Evolutionary conservation across 2,113 vertebrate genomes (phyloP), one percentile per base, ranked within the genome.

Genomic region (Tupaia chinensis): DNA sequence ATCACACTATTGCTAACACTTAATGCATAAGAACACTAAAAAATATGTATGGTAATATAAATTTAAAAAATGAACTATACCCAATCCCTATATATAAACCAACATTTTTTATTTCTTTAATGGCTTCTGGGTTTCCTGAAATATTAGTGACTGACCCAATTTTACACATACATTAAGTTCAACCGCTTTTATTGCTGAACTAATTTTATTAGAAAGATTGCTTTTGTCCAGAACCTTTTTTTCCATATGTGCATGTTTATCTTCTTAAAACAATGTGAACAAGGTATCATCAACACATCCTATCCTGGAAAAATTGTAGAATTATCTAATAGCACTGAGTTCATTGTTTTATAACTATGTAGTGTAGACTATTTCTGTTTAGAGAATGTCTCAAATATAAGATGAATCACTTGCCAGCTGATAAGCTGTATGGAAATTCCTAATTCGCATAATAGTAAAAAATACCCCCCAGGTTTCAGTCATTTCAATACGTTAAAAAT

Each of bases 261-360:
- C 29, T 58, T 79, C 78, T 94, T 96, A 9, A 53, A 84, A 97
- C 97, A 93, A 56, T 78, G 14, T 66, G 63, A 0, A 0, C 82
- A 27, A 81, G 19, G 27, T 93, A 44, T 96, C 90, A 98, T 94
- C 91, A 97, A 91, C 91, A 89, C 80, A 97, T 91, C 92, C 70
- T 79, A 89, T 1, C 77, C 6, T 1, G 83, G 25, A 95, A 80
- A 97, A 96, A 82, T 76, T 0, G 0, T 4, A 3, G 32, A 96
- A 80, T 96, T 96, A 54, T 89, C 1, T 93, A 96, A 97, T 92
- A 95, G n/a, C 69, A 95, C 7, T 81, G 82, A 89, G 86, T 53
- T 96, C 96, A 97, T 98, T 95, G 95, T 98, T 98, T 96, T 79
- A 95, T 63, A 85, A 96, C 60, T 94, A 94, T 94, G 97, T 96